Evolutionary conservation across 2,797 vertebrate species (phyloP).

Genomic region (Gobio occitaniae): DNA sequence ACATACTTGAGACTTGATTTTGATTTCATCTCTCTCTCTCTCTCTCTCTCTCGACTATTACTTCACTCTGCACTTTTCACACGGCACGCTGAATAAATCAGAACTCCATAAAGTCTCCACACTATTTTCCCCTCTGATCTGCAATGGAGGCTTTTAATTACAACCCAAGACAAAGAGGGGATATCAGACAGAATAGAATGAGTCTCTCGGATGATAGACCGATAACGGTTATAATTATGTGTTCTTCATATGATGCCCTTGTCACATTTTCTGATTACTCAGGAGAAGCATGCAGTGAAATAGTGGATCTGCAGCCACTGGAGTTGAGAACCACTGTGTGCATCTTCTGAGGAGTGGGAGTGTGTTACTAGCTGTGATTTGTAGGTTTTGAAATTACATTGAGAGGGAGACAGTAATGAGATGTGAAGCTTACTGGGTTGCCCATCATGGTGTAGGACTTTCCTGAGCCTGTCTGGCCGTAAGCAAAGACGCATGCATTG

Average conservation of each 20-base stretch:
- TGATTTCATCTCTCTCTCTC: neutral
- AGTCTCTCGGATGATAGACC: neutral
- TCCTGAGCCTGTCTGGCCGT: conserved; percentile 96
- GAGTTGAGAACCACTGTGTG: conserved; percentile 25
- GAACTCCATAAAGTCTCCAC: conserved; percentile 30
- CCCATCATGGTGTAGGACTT: conserved; percentile 99
- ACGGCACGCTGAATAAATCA: conserved; percentile 12
- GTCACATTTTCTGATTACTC: conserved; percentile 74
- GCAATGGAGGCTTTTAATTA: conserved; percentile 27
- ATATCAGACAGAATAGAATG: conserved; percentile 14
- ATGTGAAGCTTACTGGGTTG: conserved; percentile 78
- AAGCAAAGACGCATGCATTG: conserved; percentile 95
- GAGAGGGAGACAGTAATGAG: neutral
- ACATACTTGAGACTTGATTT: neutral
- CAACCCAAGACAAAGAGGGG: neutral
- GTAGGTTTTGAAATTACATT: neutral
- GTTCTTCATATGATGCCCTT: conserved; percentile 62
- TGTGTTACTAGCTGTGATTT: conserved; percentile 47
- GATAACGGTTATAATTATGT: conserved; percentile 15
- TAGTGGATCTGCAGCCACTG: conserved; percentile 24
- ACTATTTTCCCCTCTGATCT: conserved; percentile 15
- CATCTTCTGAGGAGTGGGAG: conserved; percentile 56
- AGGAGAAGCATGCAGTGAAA: conserved; percentile 64
- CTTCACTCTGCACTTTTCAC: conserved; percentile 1
- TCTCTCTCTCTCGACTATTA: neutral